Evolutionary conservation across 2,113 vertebrate genomes (phyloP).

Genomic region (Neolamprologus brichardi): DNA sequence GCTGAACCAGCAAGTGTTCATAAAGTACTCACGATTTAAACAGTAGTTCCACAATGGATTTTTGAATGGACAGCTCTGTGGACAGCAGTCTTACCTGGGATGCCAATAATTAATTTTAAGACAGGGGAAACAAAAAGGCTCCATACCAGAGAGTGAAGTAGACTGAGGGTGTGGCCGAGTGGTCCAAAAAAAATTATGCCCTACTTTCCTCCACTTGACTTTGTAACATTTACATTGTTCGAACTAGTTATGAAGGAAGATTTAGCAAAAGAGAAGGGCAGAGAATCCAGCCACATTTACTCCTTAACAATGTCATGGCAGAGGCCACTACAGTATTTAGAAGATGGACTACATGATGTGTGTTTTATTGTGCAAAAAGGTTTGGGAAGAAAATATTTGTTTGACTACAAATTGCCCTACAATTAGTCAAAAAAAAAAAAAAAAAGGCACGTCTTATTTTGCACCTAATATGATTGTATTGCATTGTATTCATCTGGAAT

Average conservation of each 20-base stretch:
- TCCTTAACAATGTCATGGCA: not conserved
- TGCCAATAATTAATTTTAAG: not conserved
- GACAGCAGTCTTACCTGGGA: not conserved
- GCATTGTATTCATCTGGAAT: not conserved
- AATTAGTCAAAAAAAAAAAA: not conserved
- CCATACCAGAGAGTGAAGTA: not conserved
- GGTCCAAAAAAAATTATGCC: not conserved
- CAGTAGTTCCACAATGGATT: not conserved
- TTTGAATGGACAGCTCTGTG: not conserved
- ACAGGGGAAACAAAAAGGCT: not conserved
- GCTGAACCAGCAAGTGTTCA: not conserved
- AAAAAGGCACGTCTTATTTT: not conserved
- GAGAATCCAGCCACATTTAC: not conserved
- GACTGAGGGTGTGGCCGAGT: not conserved
- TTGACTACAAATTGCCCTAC: not conserved
- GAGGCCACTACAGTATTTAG: not conserved
- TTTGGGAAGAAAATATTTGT: not conserved
- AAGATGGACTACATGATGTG: not conserved
- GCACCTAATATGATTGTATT: not conserved
- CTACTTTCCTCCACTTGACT: not conserved
- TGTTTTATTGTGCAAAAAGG: not conserved
- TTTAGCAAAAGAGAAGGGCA: not conserved
- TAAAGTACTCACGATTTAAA: not conserved
- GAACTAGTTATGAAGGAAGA: not conserved
- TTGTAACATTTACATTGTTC: not conserved